Base-by-base conservation (phyloP, 2,888 invertebrate species). In the Heteropelma amictum region DNA sequence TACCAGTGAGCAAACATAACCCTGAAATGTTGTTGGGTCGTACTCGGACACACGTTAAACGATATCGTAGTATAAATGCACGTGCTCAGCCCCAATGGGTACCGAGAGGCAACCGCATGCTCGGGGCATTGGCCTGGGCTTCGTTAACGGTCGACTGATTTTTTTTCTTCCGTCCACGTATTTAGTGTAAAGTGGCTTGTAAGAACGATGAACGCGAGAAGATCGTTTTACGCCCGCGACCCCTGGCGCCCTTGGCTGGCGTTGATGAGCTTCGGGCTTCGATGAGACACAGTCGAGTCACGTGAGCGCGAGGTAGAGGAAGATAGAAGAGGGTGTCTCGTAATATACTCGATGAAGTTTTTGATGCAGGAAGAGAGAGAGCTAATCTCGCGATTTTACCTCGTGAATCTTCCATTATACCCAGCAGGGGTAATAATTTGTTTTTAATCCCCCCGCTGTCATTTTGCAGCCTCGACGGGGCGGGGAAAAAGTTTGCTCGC, bases 141-240 rank as follows among this genome's bases (percentile, higher is more conserved):
- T 76, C 78, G 79, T 80, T 81, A 78, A 81, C 79, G 72, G 64
- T 75, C 67, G 26, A 14, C 19, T 21, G 45, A 56, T 28, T 30
- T 76, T 73, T 75, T 58, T 76, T 70, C 58, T 56, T 58, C 8
- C 28, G 53, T 69, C 77, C 67, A 61, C 64, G 53, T 51, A 28
- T 51, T 10, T 40, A 19, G 51, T 21, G 26, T 30, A 72, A 68
- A 71, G 63, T 60, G 40, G 53, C 30, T 51, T 5, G 64, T 40
- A 58, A 71, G 51, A 54, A 54, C 69, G 60, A 30, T 51, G 40
- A 53, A 53, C 40, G 78, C 80, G 26, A 70, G 69, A 70, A 64
- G 63, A 77, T 77, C 81, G 79, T 77, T 81, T 80, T 77, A 82
- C 82, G 79, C 81, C 79, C 80, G 80, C 76, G 73, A 79, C 77